Base-by-base conservation (phyloP, 2,888 invertebrate species). In the Campaea margaritaria region DNA sequence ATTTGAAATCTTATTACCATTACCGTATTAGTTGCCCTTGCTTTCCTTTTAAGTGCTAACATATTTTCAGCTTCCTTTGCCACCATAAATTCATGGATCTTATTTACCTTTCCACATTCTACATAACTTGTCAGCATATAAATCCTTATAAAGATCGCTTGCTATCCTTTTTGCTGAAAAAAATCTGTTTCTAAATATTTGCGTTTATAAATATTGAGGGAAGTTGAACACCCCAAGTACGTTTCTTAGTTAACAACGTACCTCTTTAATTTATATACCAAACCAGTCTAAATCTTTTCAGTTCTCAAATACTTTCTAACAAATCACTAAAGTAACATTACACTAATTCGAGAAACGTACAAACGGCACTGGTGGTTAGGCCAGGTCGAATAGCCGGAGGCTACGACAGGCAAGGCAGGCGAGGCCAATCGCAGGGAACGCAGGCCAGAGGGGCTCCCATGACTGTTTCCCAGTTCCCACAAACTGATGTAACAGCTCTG, bases 381-480 rank as follows among this genome's bases (percentile, higher is more conserved):
- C 69, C 74, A 75, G 81, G 79, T 80, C 81, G 82, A 74, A 78
- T 76, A 72, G 85, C 91, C 85, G 64, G 74, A 54, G 86, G 90
- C 88, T 69, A 80, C 74, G 36, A 43, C 46, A 72, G 75, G 73
- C 73, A 76, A 75, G 77, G 78, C 46, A 72, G 75, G 73, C 73
- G 77, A 75, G 77, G 78, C 78, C 84, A 79, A 82, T 83, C 81
- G 80, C 73, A 82, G 85, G 82, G 85, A 87, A 87, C 79, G 79
- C 72, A 72, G 75, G 82, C 87, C 87, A 73, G 74, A 74, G 81
- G 85, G 84, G 87, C 86, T 86, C 87, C 79, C 84, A 82, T 74
- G 84, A 76, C 70, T 21, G 21, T 72, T 73, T 72, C 72, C 70
- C 72, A 73, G 80, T 90, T 91, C 91, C 88, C 91, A 91, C 89